Evolutionary conservation across 2,113 vertebrate genomes (phyloP).

Genomic region (Rhynchomys soricoides): DNA sequence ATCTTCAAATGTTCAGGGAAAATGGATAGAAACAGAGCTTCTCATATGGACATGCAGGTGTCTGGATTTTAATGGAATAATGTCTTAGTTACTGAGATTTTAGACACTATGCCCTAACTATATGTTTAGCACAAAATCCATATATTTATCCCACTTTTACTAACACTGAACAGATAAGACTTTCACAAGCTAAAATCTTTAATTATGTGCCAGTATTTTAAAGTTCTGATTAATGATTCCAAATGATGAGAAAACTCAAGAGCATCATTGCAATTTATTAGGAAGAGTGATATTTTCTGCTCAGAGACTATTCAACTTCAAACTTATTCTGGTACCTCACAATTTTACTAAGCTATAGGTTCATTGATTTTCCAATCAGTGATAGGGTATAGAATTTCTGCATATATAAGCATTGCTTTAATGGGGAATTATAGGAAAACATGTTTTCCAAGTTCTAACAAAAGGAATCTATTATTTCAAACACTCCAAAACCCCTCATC

Average conservation of each 20-base stretch:
- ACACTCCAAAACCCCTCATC: background rate
- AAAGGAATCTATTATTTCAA: conserved; percentile 20
- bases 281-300: conserved; percentile 55
- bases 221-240: conserved; percentile 59
- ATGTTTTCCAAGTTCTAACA: conserved; percentile 13
- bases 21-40: background rate
- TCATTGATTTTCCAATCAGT: background rate
- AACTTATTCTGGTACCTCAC: conserved; percentile 54
- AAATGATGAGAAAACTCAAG: conserved; percentile 48
- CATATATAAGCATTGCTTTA: background rate
- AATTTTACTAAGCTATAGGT: conserved; percentile 52
- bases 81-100: background rate
- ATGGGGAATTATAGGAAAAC: background rate
- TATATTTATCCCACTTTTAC: conserved; percentile 48
- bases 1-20: background rate
- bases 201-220: conserved; percentile 49
- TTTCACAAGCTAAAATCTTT: conserved; percentile 47
- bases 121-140: conserved; percentile 33
- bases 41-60: background rate
- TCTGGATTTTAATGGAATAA: conserved; percentile 6
- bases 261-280: conserved; percentile 51
- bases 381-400: conserved; percentile 49
- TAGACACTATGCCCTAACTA: background rate
- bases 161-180: conserved; percentile 20
- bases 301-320: conserved; percentile 42